phyloP scores from a whole-genome alignment of 1,140 invertebrate species.

The Colletes gigas region DNA sequence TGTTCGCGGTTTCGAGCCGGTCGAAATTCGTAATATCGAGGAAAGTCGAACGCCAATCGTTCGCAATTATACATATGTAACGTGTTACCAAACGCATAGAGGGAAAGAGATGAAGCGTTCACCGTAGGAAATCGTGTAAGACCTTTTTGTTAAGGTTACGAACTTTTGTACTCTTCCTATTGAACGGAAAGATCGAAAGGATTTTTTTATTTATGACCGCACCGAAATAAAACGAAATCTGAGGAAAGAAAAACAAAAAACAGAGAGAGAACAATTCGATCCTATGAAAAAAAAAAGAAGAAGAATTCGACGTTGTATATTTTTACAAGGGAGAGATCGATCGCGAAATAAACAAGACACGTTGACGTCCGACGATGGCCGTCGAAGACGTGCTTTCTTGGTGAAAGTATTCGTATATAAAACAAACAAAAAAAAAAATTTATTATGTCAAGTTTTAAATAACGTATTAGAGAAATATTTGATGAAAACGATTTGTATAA shows the following conservation, averaged over 20 bases:
- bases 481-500: slow-evolving; percentile 30
- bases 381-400: slow-evolving; percentile 53
- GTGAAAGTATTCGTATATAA: slow-evolving; percentile 56
- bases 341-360: slow-evolving; percentile 33
- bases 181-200: slow-evolving; percentile 33
- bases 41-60: slow-evolving; percentile 33
- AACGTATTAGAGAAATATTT: slow-evolving; percentile 46
- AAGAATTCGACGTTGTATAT: slow-evolving; percentile 56
- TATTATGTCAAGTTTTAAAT: slow-evolving; percentile 50
- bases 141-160: slow-evolving; percentile 36
- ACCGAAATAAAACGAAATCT: slow-evolving; percentile 52
- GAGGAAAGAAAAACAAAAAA: slow-evolving; percentile 38
- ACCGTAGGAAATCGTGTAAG: slow-evolving; percentile 46
- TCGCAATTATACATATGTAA: slow-evolving; percentile 9
- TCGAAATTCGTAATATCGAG: not conserved
- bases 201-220: slow-evolving; percentile 61
- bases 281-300: not conserved
- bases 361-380: slow-evolving; percentile 34
- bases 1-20: slow-evolving; percentile 16
- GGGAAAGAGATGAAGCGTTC: slow-evolving; percentile 49
- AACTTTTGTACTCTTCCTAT: slow-evolving; percentile 64
- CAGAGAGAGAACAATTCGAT: slow-evolving; percentile 28
- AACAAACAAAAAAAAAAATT: slow-evolving; percentile 33
- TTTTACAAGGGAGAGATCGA: slow-evolving; percentile 54
- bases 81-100: slow-evolving; percentile 28